Evolutionary conservation across 2,113 vertebrate genomes (phyloP).

Genomic region (Cariama cristata): DNA sequence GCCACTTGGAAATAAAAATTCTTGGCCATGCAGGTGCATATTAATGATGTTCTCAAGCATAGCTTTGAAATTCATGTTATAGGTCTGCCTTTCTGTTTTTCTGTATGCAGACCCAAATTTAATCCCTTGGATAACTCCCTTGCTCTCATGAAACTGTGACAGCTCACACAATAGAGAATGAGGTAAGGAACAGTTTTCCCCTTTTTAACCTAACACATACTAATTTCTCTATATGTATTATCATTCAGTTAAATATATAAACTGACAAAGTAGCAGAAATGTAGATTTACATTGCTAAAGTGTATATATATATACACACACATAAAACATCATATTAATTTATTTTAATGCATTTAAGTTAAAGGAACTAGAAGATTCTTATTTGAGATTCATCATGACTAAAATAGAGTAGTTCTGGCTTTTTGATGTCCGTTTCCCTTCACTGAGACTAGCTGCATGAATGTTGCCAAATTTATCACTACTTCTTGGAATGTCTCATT

Average conservation of each 20-base stretch:
- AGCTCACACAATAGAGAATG: not conserved
- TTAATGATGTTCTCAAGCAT: not conserved
- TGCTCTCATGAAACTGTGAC: not conserved
- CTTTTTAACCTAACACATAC: not conserved
- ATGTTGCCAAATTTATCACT: not conserved
- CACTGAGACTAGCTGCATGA: not conserved
- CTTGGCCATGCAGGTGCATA: not conserved
- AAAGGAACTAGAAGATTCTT: not conserved
- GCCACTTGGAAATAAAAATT: not conserved
- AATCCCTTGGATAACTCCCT: not conserved
- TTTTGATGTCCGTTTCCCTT: conserved; percentile 2
- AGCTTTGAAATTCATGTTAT: not conserved
- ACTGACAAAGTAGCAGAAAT: not conserved
- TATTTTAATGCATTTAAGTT: not conserved
- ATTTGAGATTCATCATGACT: not conserved
- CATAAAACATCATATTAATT: not conserved
- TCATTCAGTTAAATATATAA: not conserved
- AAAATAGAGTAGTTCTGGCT: not conserved
- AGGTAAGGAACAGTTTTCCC: not conserved
- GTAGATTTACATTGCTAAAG: not conserved
- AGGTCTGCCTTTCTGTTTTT: not conserved
- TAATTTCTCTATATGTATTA: not conserved
- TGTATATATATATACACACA: not conserved
- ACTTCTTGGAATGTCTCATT: conserved; percentile 19
- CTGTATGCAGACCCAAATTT: not conserved